Conservation (phyloP, 2,113 vertebrate species). For the Lucifuga dentata region DNA sequence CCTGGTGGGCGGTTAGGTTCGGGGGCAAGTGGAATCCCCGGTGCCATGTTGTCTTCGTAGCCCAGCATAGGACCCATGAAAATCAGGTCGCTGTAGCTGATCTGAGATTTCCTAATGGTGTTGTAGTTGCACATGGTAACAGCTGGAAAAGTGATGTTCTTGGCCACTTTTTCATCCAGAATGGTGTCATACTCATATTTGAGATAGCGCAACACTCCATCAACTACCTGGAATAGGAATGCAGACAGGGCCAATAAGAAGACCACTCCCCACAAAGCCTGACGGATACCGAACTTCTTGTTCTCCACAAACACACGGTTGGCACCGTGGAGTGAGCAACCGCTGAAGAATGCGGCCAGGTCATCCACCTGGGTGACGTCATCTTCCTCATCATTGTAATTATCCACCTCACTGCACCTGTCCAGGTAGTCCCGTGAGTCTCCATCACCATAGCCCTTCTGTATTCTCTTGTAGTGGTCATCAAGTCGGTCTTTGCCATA, state of each 20-base stretch:
- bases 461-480: constrained; percentile 80
- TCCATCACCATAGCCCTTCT: constrained; percentile 54
- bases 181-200: constrained; percentile 90
- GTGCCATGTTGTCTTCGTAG: constrained; percentile 88
- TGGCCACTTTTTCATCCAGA: constrained; percentile 87
- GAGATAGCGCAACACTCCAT: constrained; percentile 89
- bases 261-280: constrained; percentile 88
- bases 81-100: constrained; percentile 90
- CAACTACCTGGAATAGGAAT: constrained; percentile 92
- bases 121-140: constrained; percentile 96
- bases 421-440: constrained; percentile 74
- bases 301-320: constrained; percentile 91
- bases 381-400: constrained; percentile 70
- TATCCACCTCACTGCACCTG: constrained; percentile 65
- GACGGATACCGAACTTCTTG: constrained; percentile 84
- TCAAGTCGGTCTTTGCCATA: constrained; percentile 69
- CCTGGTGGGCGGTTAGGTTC: constrained; percentile 75
- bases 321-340: constrained; percentile 91
- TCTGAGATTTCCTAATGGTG: constrained; percentile 87
- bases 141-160: constrained; percentile 88
- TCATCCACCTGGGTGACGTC: constrained; percentile 72
- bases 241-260: constrained; percentile 88
- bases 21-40: constrained; percentile 85
- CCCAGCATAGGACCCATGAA: constrained; percentile 91
- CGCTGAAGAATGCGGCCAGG: constrained; percentile 86